phyloP scores from a whole-genome alignment of 2,113 vertebrate genomes.

The Ursus arctos region DNA sequence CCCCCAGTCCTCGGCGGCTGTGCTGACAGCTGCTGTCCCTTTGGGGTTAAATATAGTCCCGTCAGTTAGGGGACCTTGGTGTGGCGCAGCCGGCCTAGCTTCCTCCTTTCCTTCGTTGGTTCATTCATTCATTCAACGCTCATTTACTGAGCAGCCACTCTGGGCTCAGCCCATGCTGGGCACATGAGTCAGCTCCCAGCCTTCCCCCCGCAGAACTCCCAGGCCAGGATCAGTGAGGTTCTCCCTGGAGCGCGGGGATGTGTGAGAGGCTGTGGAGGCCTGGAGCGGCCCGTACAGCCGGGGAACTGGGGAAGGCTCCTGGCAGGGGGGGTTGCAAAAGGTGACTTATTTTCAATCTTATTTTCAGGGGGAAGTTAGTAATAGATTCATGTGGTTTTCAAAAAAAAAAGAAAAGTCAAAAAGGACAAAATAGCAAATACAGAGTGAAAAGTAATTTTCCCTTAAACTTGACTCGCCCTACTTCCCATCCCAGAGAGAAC shows the following conservation, averaged over 20 bases:
- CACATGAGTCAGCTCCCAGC: not conserved
- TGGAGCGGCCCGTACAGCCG: not conserved
- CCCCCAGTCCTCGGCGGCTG: not conserved
- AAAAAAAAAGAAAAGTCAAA: not conserved
- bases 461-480: not conserved
- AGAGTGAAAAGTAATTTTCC: not conserved
- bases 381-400: not conserved
- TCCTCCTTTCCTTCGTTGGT: not conserved
- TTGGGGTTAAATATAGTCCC: conserved; percentile 71
- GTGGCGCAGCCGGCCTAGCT: not conserved
- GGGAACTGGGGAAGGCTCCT: not conserved
- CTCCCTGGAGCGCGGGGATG: not conserved
- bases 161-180: not conserved
- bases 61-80: not conserved
- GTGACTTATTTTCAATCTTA: not conserved
- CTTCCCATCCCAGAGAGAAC: not conserved
- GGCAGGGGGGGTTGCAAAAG: not conserved
- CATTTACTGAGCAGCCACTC: not conserved
- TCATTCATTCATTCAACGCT: conserved; percentile 33
- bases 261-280: not conserved
- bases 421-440: not conserved
- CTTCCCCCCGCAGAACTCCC: not conserved
- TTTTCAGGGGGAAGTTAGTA: conserved; percentile 12
- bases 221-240: not conserved
- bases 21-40: conserved; percentile 59